phyloP scores from a whole-genome alignment of 2,888 invertebrate species.

The Toxonevra muliebris region DNA sequence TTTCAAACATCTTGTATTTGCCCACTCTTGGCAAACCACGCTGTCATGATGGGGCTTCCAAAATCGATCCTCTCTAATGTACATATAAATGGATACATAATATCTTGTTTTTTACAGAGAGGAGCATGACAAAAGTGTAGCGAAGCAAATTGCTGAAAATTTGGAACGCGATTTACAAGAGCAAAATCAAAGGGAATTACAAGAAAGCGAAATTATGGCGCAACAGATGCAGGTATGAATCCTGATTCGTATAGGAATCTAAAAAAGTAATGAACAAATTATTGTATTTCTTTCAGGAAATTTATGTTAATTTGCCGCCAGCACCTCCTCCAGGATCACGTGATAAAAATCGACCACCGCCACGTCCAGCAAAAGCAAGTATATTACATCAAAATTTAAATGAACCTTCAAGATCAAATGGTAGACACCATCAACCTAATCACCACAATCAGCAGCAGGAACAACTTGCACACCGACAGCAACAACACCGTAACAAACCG shows the following conservation, averaged over 20 bases:
- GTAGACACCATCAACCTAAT: conserved; percentile 40
- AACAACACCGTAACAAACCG: conserved; percentile 36
- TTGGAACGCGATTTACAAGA: conserved; percentile 69
- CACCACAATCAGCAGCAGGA: conserved; percentile 16
- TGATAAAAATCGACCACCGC: conserved; percentile 52
- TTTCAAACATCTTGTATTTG: neutral
- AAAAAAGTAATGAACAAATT: neutral
- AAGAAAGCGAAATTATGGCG: conserved; percentile 68
- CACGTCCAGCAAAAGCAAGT: conserved; percentile 59
- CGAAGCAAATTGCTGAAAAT: conserved; percentile 74
- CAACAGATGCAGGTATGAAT: conserved; percentile 66
- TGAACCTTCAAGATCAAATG: conserved; percentile 41
- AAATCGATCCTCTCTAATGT: no score
- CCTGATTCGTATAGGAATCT: neutral
- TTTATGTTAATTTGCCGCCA: conserved; percentile 61
- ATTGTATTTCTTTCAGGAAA: conserved; percentile 43
- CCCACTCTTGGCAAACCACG: neutral
- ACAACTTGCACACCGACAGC: conserved; percentile 28
- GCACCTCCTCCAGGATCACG: conserved; percentile 53
- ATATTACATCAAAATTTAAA: conserved; percentile 45
- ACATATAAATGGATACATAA: conserved; percentile 8
- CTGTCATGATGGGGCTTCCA: no score
- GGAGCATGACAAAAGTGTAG: conserved; percentile 74
- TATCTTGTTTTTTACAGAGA: conserved; percentile 66
- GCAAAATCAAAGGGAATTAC: conserved; percentile 66